These are phyloP conservation scores for Gryllus bimaculatus DNA, from an alignment of 1,140 invertebrate genomes.

Conservation along the genomic window DNA sequence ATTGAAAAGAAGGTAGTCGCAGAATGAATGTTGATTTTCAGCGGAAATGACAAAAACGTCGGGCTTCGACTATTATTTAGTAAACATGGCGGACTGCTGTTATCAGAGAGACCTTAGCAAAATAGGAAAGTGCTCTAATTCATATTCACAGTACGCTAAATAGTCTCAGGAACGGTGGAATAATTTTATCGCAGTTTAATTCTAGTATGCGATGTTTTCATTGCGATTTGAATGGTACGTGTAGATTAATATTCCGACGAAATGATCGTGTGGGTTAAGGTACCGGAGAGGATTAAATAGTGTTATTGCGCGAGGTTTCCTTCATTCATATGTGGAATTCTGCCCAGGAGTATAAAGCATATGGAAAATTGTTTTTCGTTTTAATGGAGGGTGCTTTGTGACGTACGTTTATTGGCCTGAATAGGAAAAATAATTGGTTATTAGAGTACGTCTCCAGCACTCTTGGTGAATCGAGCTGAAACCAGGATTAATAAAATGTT, in stretches of 20 bases:
- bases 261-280: not conserved
- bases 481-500: no score
- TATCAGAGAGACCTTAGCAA: not conserved
- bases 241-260: not conserved
- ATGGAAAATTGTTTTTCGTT: not conserved
- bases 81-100: slow-evolving; percentile 10
- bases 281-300: not conserved
- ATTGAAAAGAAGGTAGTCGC: no score
- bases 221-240: not conserved
- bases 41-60: slow-evolving; percentile 5
- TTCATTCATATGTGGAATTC: not conserved
- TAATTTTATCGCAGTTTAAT: not conserved
- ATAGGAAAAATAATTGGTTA: no score
- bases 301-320: not conserved
- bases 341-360: not conserved
- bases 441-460: no score
- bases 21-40: not conserved
- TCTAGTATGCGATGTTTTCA: not conserved
- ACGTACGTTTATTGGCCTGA: no score
- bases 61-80: not conserved
- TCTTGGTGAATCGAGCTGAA: no score
- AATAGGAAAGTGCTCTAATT: slow-evolving; percentile 11
- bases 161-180: slow-evolving; percentile 4
- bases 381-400: no score
- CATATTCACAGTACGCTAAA: not conserved